Base-by-base conservation (phyloP, 2,113 vertebrate genomes). In the Diadophis punctatus region DNA sequence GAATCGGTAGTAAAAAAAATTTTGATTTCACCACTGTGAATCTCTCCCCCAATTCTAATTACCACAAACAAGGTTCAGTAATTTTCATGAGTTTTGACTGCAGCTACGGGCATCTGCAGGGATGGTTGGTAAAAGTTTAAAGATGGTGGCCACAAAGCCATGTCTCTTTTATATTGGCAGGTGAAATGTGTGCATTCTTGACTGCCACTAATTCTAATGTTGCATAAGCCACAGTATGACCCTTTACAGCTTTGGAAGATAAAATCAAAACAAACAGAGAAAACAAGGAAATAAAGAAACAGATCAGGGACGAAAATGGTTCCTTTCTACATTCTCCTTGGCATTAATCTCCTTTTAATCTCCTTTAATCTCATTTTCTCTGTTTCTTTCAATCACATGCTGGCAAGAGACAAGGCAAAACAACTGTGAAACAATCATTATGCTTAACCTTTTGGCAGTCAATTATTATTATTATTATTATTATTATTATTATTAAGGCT, bases 321-420 rank as follows among this genome's bases (percentile, higher is more conserved):
- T 74, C 14, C 63, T 74, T 74, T 34, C 14, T 18, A 18, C 14
- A 18, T 74, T 74, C n/a, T 6, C 5, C 63, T 34, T 74, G 63
- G 30, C 63, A 74, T 74, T 74, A 34, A 74, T 63, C 90, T 85
- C 68, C 6, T 85, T 27, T 10, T 23, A 48, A 84, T 27, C 25
- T 12, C 8, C 49, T 34, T 8, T 53, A 30, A 51, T n/a, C 16
- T 88, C 63, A 52, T 34, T 23, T 85, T 48, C 56, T 74, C 46
- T 46, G 23, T 49, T 39, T n/a, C 86, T 53, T 88, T 88, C 60
- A 53, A 55, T 46, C 30, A 53, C 5, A 20, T 88, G 30, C 22
- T 92, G 91, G 86, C 87, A 88, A 22, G n/a, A 80, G 34, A 43
- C 49, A 60, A 80, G 88, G 39, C 49, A 80, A 74, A 92, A 88